Evolutionary conservation across 2,888 invertebrate species (phyloP).

Genomic region (Noctua fimbriata): DNA sequence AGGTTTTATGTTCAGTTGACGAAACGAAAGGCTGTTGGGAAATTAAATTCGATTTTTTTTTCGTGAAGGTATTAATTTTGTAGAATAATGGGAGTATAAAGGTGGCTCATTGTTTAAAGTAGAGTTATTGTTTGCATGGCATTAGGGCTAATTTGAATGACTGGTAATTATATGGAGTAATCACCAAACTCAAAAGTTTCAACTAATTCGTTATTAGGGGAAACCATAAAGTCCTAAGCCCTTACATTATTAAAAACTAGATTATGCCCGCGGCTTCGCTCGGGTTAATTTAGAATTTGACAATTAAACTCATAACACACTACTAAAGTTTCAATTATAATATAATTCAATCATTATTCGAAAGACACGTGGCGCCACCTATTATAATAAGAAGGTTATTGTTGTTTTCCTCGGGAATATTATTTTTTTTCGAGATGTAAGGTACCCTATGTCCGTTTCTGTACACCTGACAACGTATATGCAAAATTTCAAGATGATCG

Average conservation of each 20-base stretch:
- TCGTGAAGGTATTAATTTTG: conserved; percentile 45
- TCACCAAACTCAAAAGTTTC: not conserved
- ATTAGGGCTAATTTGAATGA: conserved; percentile 17
- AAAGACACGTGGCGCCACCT: no score
- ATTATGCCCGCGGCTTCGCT: no score
- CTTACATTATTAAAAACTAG: not conserved
- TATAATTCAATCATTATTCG: no score
- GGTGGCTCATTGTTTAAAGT: conserved; percentile 28
- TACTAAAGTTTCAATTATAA: no score
- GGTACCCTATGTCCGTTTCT: no score
- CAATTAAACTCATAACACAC: no score
- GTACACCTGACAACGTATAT: no score
- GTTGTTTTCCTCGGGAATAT: no score
- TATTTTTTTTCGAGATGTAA: no score
- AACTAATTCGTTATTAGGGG: not conserved
- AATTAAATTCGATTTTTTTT: conserved; percentile 65
- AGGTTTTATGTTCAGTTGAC: conserved; percentile 83
- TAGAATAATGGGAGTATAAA: conserved; percentile 28
- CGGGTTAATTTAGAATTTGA: no score
- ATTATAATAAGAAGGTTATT: no score
- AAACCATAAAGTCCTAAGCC: not conserved
- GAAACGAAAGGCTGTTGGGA: conserved; percentile 73
- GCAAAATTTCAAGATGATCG: no score
- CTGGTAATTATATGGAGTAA: conserved; percentile 25
- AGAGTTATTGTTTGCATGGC: conserved; percentile 29